Conservation (phyloP, 2,797 vertebrate genomes). For the Ciconia nigra region DNA sequence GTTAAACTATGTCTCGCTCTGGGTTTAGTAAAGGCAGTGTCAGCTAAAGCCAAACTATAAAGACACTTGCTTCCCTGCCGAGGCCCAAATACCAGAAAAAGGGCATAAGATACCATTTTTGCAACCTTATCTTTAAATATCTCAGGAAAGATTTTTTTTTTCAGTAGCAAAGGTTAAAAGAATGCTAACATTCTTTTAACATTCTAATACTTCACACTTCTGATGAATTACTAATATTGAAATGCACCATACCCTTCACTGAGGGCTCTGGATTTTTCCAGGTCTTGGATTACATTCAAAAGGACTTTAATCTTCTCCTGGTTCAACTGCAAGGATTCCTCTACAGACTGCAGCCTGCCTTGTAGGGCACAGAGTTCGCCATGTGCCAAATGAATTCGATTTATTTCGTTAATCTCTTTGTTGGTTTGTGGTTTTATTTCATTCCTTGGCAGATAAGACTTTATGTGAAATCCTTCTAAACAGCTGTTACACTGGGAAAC, state of each 20-base stretch:
- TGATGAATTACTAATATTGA: conserved; percentile 1
- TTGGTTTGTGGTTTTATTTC: conserved; percentile 50
- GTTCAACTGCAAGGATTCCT: conserved; percentile 92
- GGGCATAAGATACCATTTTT: background rate
- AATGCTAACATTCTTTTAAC: too few relatives aligned
- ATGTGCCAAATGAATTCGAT: conserved; percentile 69
- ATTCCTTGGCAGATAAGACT: conserved; percentile 46
- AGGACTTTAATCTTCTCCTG: conserved; percentile 99
- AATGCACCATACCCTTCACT: conserved; percentile 88
- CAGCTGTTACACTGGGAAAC: conserved; percentile 45
- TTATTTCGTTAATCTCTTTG: conserved; percentile 57
- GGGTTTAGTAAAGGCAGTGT: background rate
- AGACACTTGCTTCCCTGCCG: background rate
- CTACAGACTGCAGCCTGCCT: conserved; percentile 88
- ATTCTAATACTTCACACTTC: background rate
- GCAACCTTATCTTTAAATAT: background rate
- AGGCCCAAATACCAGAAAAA: background rate
- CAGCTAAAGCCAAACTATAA: background rate
- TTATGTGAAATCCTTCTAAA: conserved; percentile 43
- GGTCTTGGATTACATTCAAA: conserved; percentile 97
- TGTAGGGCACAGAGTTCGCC: conserved; percentile 78
- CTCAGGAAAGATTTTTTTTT: background rate
- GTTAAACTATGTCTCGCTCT: background rate
- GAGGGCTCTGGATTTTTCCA: conserved; percentile 95
- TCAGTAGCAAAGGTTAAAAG: background rate